A percentile compares a stretch with the other conserved stretches of the same genome.
These are phyloP conservation scores for Psophia crepitans DNA, from an alignment of 2,113 vertebrate genomes.

Conservation along the genomic window DNA sequence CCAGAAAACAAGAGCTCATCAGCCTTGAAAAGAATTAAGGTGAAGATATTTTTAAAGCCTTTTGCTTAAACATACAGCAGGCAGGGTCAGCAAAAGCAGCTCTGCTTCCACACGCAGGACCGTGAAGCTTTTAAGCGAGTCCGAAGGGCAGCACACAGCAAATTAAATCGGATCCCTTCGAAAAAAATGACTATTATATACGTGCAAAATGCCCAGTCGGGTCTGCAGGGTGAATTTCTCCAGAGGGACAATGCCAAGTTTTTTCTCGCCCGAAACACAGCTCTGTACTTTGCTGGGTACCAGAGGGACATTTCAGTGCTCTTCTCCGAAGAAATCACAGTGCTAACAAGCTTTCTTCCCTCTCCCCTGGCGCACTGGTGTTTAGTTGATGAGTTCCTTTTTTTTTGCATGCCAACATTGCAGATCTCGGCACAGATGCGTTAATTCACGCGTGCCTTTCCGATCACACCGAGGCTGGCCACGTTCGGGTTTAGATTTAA, in stretches of 20 bases:
- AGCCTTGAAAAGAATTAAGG: neutral
- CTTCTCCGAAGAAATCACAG: neutral
- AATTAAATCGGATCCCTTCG: neutral
- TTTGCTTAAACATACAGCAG: neutral
- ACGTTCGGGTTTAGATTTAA: neutral
- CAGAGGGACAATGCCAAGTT: constrained; percentile 49
- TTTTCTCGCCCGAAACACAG: neutral
- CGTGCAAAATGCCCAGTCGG: neutral
- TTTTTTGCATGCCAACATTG: neutral
- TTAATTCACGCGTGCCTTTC: neutral
- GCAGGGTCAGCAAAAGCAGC: neutral
- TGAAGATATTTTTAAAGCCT: neutral
- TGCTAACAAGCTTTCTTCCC: neutral
- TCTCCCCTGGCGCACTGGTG: neutral
- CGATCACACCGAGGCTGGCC: neutral
- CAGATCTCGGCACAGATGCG: accelerated
- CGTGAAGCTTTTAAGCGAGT: neutral
- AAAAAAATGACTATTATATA: neutral
- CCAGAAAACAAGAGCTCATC: neutral
- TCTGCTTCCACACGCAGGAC: neutral
- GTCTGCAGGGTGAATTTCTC: neutral
- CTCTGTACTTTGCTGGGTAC: neutral
- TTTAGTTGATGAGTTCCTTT: neutral
- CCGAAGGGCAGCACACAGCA: neutral
- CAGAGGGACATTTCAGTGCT: neutral